Evolutionary conservation across 1,140 invertebrate genomes (phyloP), one percentile per base, ranked within the genome.

Genomic region (Drosophila seguyi): DNA sequence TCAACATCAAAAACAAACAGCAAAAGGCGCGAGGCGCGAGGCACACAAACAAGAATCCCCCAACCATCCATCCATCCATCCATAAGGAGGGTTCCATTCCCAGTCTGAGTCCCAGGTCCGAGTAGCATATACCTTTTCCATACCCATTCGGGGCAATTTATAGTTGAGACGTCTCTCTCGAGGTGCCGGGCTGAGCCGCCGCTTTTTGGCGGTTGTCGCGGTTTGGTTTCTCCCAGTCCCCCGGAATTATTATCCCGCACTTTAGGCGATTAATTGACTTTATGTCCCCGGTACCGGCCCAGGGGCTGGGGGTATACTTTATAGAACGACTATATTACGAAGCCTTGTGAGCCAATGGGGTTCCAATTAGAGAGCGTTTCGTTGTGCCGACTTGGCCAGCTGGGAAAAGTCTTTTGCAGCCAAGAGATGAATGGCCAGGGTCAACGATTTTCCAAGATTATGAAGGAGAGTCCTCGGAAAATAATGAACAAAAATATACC

Each of bases 251-350:
- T 75, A 67, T 83, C 73, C 48, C 59, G 79, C 84, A 82, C 83
- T 91, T 91, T 77, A 65, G 57, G 72, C 81, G 83, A 90, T 91
- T 91, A 91, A 92, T 92, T 90, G 90, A 92, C 90, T 87, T 76
- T 69, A 48, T 59, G 73, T 53, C 66, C 79, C 66, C 76, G 18
- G 66, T 25, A 8, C 22, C n/a, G 38, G 44, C 2, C 7, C 16
- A 14, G 39, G 20, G 38, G 25, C 48, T 34, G 36, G 22, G 44
- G 20, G 4, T 1, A 16, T 38, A 25, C 6, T 25, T 62, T 66
- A 65, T 29, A 38, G 65, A 68, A 59, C 16, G 39, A 38, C 58
- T 25, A 38, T 62, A 62, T 45, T 48, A 53, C 38, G 22, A 58
- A n/a, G 31, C 38, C 38, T 53, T 25, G 22, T 38, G 22, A 75